phyloP scores from a whole-genome alignment of 2,797 vertebrate species.

The Pantherophis vulpinus region DNA sequence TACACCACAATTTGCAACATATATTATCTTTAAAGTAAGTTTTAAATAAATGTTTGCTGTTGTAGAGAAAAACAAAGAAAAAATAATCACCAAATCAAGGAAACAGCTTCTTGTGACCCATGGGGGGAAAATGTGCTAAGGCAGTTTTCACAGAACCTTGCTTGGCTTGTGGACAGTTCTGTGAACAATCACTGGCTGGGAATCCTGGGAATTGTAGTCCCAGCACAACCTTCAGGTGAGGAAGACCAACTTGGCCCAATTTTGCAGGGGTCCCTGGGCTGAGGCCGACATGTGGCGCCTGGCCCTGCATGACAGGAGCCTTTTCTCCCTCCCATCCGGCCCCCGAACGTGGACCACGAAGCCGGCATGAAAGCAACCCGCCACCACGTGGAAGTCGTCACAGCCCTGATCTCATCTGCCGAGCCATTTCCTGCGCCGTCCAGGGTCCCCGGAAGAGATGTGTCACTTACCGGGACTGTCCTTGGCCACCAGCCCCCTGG shows the following conservation, averaged over 20 bases:
- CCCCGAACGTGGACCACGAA: not conserved
- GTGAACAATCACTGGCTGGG: not conserved
- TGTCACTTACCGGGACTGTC: conserved; percentile 76
- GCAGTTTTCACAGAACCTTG: not conserved
- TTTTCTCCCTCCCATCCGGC: not conserved
- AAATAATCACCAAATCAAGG: not conserved
- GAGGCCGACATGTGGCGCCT: not conserved
- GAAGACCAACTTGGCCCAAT: not conserved
- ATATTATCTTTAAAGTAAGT: not conserved
- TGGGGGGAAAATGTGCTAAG: not conserved
- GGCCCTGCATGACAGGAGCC: not conserved
- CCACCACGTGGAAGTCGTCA: not conserved
- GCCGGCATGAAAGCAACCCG: not conserved
- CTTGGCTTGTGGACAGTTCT: not conserved
- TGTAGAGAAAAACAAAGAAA: not conserved
- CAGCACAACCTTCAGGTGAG: not conserved
- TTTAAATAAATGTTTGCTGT: not conserved
- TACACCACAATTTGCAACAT: not conserved
- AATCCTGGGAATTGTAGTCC: not conserved
- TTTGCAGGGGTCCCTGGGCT: not conserved
- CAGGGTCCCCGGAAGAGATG: not conserved
- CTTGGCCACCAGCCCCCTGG: conserved; percentile 89
- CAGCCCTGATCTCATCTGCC: not conserved
- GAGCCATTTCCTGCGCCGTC: not conserved
- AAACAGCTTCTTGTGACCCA: not conserved